Conservation (phyloP, 2,797 vertebrate genomes). For the Loris lydekkerianus region DNA sequence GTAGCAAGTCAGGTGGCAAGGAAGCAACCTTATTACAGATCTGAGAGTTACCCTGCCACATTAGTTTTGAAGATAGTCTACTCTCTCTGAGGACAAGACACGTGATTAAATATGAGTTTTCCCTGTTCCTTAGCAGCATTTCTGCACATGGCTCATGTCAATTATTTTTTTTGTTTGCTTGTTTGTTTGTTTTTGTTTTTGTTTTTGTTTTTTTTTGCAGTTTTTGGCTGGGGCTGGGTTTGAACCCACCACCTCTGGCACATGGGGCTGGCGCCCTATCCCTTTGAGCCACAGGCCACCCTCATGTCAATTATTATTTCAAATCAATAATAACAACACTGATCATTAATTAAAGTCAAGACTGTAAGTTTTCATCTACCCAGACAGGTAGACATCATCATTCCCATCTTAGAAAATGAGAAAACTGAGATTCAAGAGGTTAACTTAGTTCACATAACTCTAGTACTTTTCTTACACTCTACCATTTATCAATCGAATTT, state of each 20-base stretch:
- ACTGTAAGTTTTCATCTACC: not conserved
- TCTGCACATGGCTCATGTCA: not conserved
- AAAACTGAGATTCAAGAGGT: not conserved
- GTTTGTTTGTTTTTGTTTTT: too few relatives aligned
- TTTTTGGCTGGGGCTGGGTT: too few relatives aligned
- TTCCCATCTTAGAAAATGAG: not conserved
- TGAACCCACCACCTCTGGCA: too few relatives aligned
- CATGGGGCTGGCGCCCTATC: too few relatives aligned
- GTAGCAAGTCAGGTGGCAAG: not conserved
- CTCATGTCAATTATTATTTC: not conserved
- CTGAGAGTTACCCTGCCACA: not conserved
- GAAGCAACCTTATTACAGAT: not conserved
- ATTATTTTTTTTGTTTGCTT: too few relatives aligned
- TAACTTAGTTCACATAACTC: not conserved
- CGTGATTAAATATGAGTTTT: not conserved
- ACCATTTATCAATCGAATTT: conserved; percentile 11
- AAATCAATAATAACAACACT: not conserved
- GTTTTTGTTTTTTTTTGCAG: too few relatives aligned
- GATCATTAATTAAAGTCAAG: not conserved
- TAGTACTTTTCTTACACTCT: not conserved
- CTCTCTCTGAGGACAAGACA: not conserved
- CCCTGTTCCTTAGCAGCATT: not conserved
- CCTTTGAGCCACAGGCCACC: not conserved
- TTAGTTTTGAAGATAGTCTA: conserved; percentile 19
- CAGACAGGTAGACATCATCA: not conserved